Percentiles rank a stretch among this genome's conserved stretches.
Conservation (phyloP, 92 coral and sea anemone species). For the Porites divaricata region DNA sequence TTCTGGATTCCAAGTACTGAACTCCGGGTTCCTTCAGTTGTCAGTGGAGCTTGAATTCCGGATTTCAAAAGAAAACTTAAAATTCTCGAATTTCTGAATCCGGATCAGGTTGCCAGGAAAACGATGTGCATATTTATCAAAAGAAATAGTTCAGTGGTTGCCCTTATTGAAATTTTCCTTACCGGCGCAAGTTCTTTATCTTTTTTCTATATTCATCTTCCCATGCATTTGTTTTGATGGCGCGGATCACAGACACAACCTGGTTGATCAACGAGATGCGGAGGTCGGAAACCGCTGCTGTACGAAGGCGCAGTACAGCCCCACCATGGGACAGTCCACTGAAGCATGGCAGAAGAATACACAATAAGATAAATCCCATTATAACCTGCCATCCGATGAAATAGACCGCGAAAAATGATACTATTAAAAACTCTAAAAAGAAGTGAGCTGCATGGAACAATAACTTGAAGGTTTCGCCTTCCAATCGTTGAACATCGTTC, state of each 20-base stretch:
- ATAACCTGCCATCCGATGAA: not conserved
- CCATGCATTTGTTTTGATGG: not conserved
- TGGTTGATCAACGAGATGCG: slow-evolving; percentile 3
- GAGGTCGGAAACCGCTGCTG: not conserved
- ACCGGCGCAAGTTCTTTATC: not conserved
- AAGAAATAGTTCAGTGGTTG: no score
- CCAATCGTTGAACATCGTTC: not conserved
- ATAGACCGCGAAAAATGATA: not conserved
- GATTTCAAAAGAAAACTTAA: no score
- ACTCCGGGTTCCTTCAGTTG: no score
- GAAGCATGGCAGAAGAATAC: not conserved
- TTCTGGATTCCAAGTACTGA: no score
- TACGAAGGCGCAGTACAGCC: not conserved
- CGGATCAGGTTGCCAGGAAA: not conserved
- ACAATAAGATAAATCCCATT: not conserved
- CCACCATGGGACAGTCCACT: not conserved
- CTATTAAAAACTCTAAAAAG: not conserved
- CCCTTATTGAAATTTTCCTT: not conserved
- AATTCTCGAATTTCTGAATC: no score
- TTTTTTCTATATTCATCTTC: not conserved
- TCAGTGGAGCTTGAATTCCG: no score
- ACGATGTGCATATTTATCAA: not conserved
- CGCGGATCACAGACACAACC: not conserved
- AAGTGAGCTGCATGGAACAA: not conserved
- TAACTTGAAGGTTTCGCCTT: not conserved